Percentiles rank a stretch among this genome's conserved stretches.
Evolutionary conservation across 2,113 vertebrate genomes (phyloP).

Genomic region (Orycteropus afer): DNA sequence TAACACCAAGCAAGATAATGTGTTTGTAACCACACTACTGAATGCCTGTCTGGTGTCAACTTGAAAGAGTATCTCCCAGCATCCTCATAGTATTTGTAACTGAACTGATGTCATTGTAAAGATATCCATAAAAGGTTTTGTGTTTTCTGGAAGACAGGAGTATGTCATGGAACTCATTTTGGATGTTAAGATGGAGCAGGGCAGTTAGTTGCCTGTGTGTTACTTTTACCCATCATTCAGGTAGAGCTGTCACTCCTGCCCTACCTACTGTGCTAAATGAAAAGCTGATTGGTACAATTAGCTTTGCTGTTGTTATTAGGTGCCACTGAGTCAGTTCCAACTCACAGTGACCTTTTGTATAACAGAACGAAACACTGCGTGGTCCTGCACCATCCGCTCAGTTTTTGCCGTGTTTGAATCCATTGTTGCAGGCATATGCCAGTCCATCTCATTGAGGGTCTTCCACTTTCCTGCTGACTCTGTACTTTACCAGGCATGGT

Average conservation of each 20-base stretch:
- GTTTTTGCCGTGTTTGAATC: too few relatives aligned
- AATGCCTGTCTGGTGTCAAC: neutral
- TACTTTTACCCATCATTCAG: conserved; percentile 42
- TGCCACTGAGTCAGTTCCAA: too few relatives aligned
- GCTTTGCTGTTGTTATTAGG: too few relatives aligned
- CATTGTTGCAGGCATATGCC: too few relatives aligned
- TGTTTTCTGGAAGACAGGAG: neutral
- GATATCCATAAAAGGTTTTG: conserved; percentile 11
- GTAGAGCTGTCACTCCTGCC: conserved; percentile 20
- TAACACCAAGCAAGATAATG: neutral
- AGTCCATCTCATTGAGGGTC: too few relatives aligned
- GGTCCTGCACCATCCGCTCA: too few relatives aligned
- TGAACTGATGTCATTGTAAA: conserved; percentile 14
- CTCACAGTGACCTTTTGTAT: too few relatives aligned
- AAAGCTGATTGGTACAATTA: conserved; percentile 40
- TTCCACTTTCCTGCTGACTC: too few relatives aligned
- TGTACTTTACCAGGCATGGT: too few relatives aligned
- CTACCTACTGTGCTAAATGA: conserved; percentile 54
- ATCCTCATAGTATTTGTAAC: conserved; percentile 20
- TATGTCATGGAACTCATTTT: neutral
- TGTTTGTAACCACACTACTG: conserved; percentile 23
- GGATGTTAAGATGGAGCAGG: neutral
- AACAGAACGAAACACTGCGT: too few relatives aligned
- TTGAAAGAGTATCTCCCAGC: neutral
- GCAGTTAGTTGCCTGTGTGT: conserved; percentile 11